These are phyloP conservation scores for Meliscaeva auricollis DNA, from an alignment of 2,888 invertebrate species.

Conservation along the genomic window DNA sequence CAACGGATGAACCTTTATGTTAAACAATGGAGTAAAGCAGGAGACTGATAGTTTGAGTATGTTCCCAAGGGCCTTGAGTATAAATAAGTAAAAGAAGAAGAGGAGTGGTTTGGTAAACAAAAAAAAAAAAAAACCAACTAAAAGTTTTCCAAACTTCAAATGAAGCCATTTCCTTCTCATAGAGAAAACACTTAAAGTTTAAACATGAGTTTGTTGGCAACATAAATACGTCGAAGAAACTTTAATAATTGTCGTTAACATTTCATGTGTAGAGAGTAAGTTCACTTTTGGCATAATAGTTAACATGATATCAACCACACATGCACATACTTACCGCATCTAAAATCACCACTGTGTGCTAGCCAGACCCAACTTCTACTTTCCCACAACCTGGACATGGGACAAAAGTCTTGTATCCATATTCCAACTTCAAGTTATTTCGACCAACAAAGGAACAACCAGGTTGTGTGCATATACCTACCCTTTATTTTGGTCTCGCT, in stretches of 20 bases:
- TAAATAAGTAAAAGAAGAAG: background rate
- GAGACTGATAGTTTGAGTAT: background rate
- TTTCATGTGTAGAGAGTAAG: conserved; percentile 40
- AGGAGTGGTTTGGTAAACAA: background rate
- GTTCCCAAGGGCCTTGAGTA: background rate
- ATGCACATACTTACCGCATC: conserved; percentile 47
- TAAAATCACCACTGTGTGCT: conserved; percentile 51
- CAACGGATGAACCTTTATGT: background rate
- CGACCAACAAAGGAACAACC: conserved; percentile 47
- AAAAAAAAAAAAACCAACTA: background rate
- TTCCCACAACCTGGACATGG: conserved; percentile 62
- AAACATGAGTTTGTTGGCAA: conserved; percentile 24
- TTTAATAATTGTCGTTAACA: conserved; percentile 62
- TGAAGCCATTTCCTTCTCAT: conserved; percentile 22
- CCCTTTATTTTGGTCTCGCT: conserved; percentile 37
- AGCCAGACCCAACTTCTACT: conserved; percentile 36
- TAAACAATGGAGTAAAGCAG: background rate
- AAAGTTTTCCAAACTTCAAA: conserved; percentile 12
- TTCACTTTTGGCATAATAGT: conserved; percentile 51
- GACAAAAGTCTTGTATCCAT: conserved; percentile 62
- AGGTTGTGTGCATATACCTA: conserved; percentile 31
- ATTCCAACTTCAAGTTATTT: conserved; percentile 62
- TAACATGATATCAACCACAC: conserved; percentile 51
- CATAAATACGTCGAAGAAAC: conserved; percentile 29
- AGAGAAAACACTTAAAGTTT: conserved; percentile 32